Conservation (phyloP, 2,113 vertebrate genomes). For the Thryonomys swinderianus region DNA sequence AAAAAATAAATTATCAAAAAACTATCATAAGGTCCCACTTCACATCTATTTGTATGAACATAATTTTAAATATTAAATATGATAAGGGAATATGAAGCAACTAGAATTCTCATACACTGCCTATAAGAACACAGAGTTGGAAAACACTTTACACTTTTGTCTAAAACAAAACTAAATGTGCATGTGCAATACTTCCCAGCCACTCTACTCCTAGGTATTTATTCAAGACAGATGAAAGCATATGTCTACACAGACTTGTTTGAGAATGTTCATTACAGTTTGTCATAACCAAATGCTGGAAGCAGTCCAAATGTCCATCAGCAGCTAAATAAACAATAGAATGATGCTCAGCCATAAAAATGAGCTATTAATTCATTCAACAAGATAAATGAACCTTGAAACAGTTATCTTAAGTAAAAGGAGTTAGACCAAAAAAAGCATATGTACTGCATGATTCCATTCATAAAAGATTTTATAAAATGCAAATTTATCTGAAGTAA, state of each 20-base stretch:
- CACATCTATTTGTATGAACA: background rate
- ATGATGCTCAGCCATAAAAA: background rate
- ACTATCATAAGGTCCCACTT: background rate
- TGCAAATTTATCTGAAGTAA: background rate
- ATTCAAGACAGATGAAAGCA: background rate
- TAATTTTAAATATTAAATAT: background rate
- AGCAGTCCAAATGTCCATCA: background rate
- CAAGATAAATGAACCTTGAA: background rate
- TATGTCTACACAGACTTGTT: background rate
- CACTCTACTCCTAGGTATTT: background rate
- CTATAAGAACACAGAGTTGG: background rate
- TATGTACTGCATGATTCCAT: background rate
- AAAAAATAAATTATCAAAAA: too few species aligned
- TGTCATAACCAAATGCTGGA: background rate
- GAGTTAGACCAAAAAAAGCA: background rate
- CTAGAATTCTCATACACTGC: background rate
- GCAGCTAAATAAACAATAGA: background rate
- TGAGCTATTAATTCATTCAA: background rate
- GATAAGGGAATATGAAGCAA: background rate
- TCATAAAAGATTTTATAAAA: constrained; percentile 29
- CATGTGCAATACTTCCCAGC: background rate
- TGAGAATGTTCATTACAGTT: background rate
- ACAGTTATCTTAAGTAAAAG: background rate
- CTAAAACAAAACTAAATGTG: background rate
- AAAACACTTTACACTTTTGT: background rate